Evolutionary conservation across 2,888 invertebrate species (phyloP).

Genomic region (Pseudanteris insignis): DNA sequence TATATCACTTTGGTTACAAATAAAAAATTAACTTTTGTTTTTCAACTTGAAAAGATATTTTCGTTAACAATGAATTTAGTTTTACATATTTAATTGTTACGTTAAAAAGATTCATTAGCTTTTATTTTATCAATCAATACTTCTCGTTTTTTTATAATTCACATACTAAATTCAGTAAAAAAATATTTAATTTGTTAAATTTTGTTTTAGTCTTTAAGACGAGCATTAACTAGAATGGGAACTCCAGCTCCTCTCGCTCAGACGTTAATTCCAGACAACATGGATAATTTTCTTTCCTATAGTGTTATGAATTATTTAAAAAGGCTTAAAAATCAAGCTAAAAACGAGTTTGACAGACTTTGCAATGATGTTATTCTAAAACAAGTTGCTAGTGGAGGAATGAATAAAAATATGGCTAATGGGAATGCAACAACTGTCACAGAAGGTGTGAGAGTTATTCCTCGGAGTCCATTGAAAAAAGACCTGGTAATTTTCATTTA

Average conservation of each 20-base stretch:
- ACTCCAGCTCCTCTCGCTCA: constrained; percentile 83
- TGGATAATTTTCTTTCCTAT: constrained; percentile 92
- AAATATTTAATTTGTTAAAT: too few species aligned
- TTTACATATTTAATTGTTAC: too few species aligned
- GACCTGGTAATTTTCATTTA: constrained; percentile 79
- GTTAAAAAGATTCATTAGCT: too few species aligned
- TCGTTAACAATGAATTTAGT: too few species aligned
- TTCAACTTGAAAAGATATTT: too few species aligned
- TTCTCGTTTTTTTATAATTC: too few species aligned
- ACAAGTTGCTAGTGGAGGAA: constrained; percentile 63
- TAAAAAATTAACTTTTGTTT: too few species aligned
- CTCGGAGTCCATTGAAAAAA: constrained; percentile 77
- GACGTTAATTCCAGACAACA: constrained; percentile 88
- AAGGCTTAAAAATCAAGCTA: constrained; percentile 93
- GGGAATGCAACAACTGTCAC: constrained; percentile 69
- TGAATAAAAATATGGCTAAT: constrained; percentile 57
- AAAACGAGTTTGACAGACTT: constrained; percentile 87
- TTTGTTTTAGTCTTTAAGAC: constrained; percentile 83
- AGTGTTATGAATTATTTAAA: constrained; percentile 94
- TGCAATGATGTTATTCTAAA: constrained; percentile 82
- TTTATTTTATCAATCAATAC: too few species aligned
- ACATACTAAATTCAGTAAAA: too few species aligned
- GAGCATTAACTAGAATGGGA: constrained; percentile 91
- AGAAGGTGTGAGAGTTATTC: constrained; percentile 80
- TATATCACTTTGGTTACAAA: too few species aligned